Percentiles rank a stretch among this genome's conserved stretches.
Evolutionary conservation across 2,888 invertebrate genomes (phyloP).

Genomic region (Xanthorhoe designata): DNA sequence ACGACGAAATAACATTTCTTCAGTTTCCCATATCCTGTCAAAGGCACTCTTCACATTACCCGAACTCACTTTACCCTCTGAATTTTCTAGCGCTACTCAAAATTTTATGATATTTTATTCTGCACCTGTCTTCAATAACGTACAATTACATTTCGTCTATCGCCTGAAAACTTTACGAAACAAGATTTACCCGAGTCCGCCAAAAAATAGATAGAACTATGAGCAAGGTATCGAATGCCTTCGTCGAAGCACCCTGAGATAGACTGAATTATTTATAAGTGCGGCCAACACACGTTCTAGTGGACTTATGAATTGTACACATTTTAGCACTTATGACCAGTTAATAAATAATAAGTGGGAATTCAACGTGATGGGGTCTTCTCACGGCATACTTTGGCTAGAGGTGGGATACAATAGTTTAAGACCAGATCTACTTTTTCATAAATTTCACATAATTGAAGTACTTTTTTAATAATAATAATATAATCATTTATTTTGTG

Average conservation of each 20-base stretch:
- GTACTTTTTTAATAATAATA: too few relatives aligned
- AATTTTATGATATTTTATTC: conserved; percentile 36
- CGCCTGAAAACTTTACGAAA: conserved; percentile 43
- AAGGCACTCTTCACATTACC: conserved; percentile 15
- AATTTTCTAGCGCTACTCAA: conserved; percentile 30
- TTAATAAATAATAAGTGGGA: conserved; percentile 82
- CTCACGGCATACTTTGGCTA: conserved; percentile 61
- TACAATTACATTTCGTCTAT: conserved; percentile 42
- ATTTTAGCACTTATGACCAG: conserved; percentile 83
- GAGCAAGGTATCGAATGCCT: conserved; percentile 35
- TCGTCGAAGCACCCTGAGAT: conserved; percentile 39
- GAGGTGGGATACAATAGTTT: conserved; percentile 12
- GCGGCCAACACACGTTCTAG: conserved; percentile 64
- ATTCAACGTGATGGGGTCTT: conserved; percentile 66
- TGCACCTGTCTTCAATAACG: conserved; percentile 41
- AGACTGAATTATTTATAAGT: conserved; percentile 76
- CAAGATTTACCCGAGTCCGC: conserved; percentile 37
- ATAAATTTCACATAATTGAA: too few relatives aligned
- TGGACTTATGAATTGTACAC: conserved; percentile 80
- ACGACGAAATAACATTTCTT: conserved; percentile 6
- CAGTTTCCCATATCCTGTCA: conserved; percentile 15
- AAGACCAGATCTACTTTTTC: not conserved
- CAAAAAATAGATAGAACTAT: conserved; percentile 39
- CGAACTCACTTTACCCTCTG: conserved; percentile 25
- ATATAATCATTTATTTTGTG: too few relatives aligned